Evolutionary conservation across 2,113 vertebrate species (phyloP), one percentile per base, ranked within the genome.

Genomic region (Canis aureus): DNA sequence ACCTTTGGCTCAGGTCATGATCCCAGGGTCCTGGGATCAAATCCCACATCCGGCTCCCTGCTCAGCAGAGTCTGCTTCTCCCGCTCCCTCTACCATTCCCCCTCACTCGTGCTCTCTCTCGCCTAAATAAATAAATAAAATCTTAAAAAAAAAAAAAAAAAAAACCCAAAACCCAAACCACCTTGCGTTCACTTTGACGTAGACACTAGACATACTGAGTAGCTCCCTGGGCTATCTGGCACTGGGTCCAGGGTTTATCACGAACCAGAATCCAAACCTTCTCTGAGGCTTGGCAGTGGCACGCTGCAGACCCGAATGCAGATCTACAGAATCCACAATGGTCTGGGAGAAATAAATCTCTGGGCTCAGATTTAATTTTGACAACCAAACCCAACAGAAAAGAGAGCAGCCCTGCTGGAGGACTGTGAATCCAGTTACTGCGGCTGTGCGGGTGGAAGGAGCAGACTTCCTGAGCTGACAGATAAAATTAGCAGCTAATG

Each of bases 131-230:
- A 35, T 19, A 69, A 35, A 69, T 69, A 35, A 69, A 69, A 35
- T 69, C 32, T 10, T 69, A n/a, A 69, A 94, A 55, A 53, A 17
- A 43, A 96, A 96, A 95, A 73, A 98, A 23, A 35, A 35, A 97
- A 92, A 95, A 35, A 35, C 35, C 12, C 32, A 32, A 35, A 35
- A 16, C 93, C 43, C 43, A 96, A 95, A 83, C 71, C 95, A 98
- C 98, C 98, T 96, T 94, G 98, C 62, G 84, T 98, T 99, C 98
- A 98, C 98, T 98, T 98, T 98, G 98, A 99, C 98, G 96, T 82
- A 98, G 97, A 98, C 90, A 98, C 88, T 79, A 97, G 98, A 98
- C 94, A 97, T 82, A 97, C 85, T 89, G 78, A 89, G 98, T 3
- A 98, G 97, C 95, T 93, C 91, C 79, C 78, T 96, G 93, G 94